These are phyloP conservation scores for Phycodurus eques DNA, from an alignment of 2,113 vertebrate genomes.

Conservation along the genomic window DNA sequence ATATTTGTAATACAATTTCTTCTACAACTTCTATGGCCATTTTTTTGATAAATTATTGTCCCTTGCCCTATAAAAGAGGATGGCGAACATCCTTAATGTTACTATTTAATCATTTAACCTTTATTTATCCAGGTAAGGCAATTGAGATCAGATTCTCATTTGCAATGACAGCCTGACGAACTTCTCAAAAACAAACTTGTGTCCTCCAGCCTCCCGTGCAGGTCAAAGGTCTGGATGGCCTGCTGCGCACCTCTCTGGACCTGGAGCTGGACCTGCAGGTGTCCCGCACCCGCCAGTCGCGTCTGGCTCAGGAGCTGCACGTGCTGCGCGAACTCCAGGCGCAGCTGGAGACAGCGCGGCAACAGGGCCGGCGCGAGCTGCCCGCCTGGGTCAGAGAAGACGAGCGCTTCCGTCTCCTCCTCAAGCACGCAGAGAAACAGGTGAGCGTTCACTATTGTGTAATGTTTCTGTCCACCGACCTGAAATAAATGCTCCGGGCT, in stretches of 20 bases:
- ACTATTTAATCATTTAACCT: too few relatives aligned
- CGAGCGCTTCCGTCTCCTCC: constrained; percentile 84
- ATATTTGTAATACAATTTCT: too few relatives aligned
- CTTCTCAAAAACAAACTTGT: not conserved
- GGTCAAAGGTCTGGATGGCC: constrained; percentile 77
- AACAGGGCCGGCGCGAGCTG: constrained; percentile 82
- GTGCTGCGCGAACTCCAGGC: constrained; percentile 87
- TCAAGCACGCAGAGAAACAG: constrained; percentile 87
- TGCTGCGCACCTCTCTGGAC: constrained; percentile 88
- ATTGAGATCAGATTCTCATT: too few relatives aligned
- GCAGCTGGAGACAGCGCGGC: constrained; percentile 85
- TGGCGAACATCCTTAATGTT: too few relatives aligned
- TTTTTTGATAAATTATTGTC: too few relatives aligned
- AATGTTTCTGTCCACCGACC: not conserved
- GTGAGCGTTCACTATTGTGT: constrained; percentile 51
- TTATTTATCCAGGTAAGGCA: too few relatives aligned
- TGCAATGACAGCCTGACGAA: too few relatives aligned
- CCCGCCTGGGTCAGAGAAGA: constrained; percentile 86
- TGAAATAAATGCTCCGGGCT: not conserved
- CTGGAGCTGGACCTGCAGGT: constrained; percentile 95
- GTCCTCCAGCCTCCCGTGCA: constrained; percentile 67
- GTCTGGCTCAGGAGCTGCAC: constrained; percentile 85
- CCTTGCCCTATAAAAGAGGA: not conserved
- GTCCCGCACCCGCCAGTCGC: constrained; percentile 85
- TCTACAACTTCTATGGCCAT: too few relatives aligned